These are phyloP conservation scores for Isurus oxyrinchus DNA, from an alignment of 2,113 vertebrate species.

Conservation along the genomic window DNA sequence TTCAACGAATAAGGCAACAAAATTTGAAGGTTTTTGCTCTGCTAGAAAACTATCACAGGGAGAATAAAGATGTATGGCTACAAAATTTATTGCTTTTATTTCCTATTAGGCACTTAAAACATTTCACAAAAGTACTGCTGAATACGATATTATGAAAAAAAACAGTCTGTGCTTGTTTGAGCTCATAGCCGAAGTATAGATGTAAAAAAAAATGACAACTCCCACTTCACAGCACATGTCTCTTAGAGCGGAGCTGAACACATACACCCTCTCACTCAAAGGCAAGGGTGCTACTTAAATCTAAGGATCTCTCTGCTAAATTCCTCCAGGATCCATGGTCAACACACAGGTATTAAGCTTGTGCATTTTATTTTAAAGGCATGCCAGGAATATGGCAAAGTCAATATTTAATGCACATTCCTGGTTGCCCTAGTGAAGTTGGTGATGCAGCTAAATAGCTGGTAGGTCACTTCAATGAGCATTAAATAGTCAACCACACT, in stretches of 20 bases:
- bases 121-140: background rate
- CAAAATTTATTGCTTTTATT: too few species aligned
- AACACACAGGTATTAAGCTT: background rate
- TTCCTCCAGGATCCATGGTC: background rate
- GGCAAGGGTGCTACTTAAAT: background rate
- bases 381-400: background rate
- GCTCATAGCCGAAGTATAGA: background rate
- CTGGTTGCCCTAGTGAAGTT: background rate
- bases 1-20: background rate
- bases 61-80: background rate
- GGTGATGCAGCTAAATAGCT: too few species aligned
- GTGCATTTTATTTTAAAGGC: background rate
- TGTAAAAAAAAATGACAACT: background rate
- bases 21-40: background rate
- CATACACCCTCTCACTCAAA: background rate
- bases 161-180: background rate
- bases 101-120: too few species aligned
- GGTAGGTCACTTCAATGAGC: too few species aligned
- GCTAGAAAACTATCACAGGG: background rate
- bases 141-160: background rate
- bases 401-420: background rate
- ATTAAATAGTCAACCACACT: too few species aligned
- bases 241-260: background rate
- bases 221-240: background rate
- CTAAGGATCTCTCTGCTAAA: background rate